Evolutionary conservation across 1,140 invertebrate species (phyloP), one percentile per base, ranked within the genome.

Genomic region (Hylyphantes graminicola): DNA sequence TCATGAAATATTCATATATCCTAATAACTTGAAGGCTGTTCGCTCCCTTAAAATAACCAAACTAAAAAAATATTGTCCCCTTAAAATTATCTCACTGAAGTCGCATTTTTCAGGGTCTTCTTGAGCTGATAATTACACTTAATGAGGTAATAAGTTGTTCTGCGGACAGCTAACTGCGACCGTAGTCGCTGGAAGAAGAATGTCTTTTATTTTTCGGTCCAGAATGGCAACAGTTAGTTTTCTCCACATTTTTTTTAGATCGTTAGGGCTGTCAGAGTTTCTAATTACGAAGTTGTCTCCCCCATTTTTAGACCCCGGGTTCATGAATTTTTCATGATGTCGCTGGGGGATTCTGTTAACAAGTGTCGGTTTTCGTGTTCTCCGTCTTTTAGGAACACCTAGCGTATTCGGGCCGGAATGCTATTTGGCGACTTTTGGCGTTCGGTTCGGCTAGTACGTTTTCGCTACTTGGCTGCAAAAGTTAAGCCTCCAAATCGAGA

Each of bases 71-170:
- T 53, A 70, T 70, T 53, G 13, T 53, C n/a, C 50, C 19, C 50
- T 68, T 53, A 53, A 70, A 70, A 48, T 17, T 7, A 70, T 10
- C n/a, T 70, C 53, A 51, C 50, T 17, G 68, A 48, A 8, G 72
- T 15, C 53, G 17, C 53, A 74, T 74, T 74, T 74, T 70, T 70
- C n/a, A 59, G 19, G 72, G 57, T 17, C 8, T 12, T 59, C 11
- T 9, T 59, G 64, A n/a, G 17, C 68, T 53, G 65, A 72, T 81
- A 81, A 81, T 81, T 81, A 70, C 55, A 57, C 55, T 81, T 73
- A 70, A 81, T 81, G 79, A 73, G 21, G 79, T 73, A 81, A 81
- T 81, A 81, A 81, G 17, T 67, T 35, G 35, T 35, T 72, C n/a
- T 11, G 76, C 54, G 79, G 79, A 81, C 79, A 81, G 51, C 21